Evolutionary conservation across 2,888 invertebrate genomes (phyloP).

Genomic region (Thymelicus lineola): DNA sequence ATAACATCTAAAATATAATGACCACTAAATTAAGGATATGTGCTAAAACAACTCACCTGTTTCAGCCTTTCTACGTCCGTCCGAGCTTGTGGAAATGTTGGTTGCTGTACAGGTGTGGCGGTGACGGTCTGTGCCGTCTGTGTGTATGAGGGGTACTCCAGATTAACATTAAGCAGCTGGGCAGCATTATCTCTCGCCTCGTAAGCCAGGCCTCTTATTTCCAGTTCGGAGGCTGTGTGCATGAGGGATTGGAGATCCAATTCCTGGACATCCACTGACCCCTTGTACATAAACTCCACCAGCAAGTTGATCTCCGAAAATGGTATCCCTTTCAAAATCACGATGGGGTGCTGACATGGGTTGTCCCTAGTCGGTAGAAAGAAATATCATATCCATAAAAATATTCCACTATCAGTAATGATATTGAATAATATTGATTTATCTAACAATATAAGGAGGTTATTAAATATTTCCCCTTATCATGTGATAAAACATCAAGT

Average conservation of each 20-base stretch:
- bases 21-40: background rate
- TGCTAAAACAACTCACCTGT: constrained; percentile 63
- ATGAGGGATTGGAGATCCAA: constrained; percentile 87
- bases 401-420: constrained; percentile 25
- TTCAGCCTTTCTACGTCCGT: constrained; percentile 80
- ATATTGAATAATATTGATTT: constrained; percentile 35
- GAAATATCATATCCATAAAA: constrained; percentile 18
- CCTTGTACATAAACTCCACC: constrained; percentile 89
- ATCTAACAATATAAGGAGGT: constrained; percentile 41
- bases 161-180: constrained; percentile 81
- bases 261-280: constrained; percentile 88
- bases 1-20: background rate
- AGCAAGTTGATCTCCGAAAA: constrained; percentile 88
- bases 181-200: constrained; percentile 85
- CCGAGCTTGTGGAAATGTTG: constrained; percentile 62
- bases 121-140: constrained; percentile 54
- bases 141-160: constrained; percentile 78
- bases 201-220: constrained; percentile 87
- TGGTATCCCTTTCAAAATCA: constrained; percentile 88
- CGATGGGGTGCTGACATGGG: constrained; percentile 89
- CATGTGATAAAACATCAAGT: constrained; percentile 46
- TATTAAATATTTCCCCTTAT: constrained; percentile 44
- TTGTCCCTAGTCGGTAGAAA: constrained; percentile 81
- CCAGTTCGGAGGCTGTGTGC: constrained; percentile 88
- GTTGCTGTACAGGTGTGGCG: constrained; percentile 55